A percentile compares a stretch with the other conserved stretches of the same genome.
phyloP scores from a whole-genome alignment of 2,113 vertebrate species.

The Cnemophilus loriae region DNA sequence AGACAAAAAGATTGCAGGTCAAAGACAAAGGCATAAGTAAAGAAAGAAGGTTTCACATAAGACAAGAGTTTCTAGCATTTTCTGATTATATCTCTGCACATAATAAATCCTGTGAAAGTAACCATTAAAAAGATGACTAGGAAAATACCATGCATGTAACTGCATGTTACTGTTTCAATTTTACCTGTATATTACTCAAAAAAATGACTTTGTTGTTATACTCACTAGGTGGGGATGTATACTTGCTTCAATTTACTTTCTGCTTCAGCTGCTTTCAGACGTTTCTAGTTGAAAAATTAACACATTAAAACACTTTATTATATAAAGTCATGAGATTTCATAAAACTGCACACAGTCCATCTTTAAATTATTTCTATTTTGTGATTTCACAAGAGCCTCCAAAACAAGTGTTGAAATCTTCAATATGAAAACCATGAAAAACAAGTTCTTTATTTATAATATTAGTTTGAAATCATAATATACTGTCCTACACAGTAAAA shows the following conservation, averaged over 20 bases:
- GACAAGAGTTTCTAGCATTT: background rate
- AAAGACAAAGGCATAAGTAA: background rate
- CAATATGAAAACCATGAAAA: background rate
- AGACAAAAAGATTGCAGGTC: background rate
- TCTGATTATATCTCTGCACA: background rate
- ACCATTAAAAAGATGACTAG: background rate
- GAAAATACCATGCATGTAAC: background rate
- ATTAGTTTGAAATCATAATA: background rate
- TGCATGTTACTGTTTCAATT: background rate
- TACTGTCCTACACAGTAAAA: background rate
- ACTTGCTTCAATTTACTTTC: conserved; percentile 99
- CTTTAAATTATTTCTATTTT: background rate
- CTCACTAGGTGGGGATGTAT: conserved; percentile 99
- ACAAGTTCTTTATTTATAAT: background rate
- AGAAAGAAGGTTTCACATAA: background rate
- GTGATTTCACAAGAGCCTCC: background rate
- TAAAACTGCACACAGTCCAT: background rate
- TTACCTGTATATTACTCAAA: background rate
- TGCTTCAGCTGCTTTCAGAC: conserved; percentile 95
- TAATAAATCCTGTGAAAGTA: background rate
- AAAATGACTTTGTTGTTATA: conserved; percentile 47
- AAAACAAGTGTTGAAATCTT: background rate
- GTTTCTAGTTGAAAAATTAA: conserved; percentile 82
- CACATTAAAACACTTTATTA: conserved; percentile 29
- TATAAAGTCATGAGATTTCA: background rate